Percentiles rank a stretch among this genome's conserved stretches.
phyloP scores from a whole-genome alignment of 1,140 invertebrate genomes.

The Drosophila novamexicana region DNA sequence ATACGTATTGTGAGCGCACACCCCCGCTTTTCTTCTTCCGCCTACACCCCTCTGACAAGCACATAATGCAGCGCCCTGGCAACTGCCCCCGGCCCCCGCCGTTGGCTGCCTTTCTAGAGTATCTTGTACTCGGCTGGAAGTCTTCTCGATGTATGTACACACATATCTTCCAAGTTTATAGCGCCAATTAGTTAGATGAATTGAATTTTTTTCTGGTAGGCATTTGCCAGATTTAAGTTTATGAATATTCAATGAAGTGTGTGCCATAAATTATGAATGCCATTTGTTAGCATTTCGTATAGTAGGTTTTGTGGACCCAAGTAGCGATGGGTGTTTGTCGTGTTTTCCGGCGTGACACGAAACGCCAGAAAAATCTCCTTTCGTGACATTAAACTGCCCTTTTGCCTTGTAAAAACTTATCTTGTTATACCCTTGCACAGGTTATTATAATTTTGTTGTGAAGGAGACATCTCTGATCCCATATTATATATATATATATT shows the following conservation, averaged over 20 bases:
- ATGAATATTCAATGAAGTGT: constrained; percentile 83
- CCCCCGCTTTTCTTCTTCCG: too few relatives aligned
- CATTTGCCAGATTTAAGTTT: constrained; percentile 73
- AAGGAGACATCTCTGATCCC: too few relatives aligned
- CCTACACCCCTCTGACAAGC: too few relatives aligned
- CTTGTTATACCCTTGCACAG: too few relatives aligned
- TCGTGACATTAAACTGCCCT: too few relatives aligned
- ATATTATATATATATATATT: too few relatives aligned
- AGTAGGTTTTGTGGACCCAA: constrained; percentile 59
- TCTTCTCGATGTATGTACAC: constrained; percentile 4
- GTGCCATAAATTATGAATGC: constrained; percentile 79
- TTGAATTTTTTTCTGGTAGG: constrained; percentile 55
- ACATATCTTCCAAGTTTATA: constrained; percentile 69
- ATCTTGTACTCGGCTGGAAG: constrained; percentile 17
- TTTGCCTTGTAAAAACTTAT: too few relatives aligned
- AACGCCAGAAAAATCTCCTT: neutral
- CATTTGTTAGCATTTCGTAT: constrained; percentile 74
- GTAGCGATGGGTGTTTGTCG: neutral
- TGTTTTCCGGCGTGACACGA: neutral
- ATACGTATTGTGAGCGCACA: constrained; percentile 27
- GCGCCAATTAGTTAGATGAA: constrained; percentile 80
- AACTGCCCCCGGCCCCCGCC: constrained; percentile 36
- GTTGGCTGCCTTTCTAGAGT: constrained; percentile 18
- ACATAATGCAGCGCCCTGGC: constrained; percentile 69
- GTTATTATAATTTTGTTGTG: too few relatives aligned